Conservation (phyloP, 1,140 invertebrate genomes). For the Platyscapa corneri region DNA sequence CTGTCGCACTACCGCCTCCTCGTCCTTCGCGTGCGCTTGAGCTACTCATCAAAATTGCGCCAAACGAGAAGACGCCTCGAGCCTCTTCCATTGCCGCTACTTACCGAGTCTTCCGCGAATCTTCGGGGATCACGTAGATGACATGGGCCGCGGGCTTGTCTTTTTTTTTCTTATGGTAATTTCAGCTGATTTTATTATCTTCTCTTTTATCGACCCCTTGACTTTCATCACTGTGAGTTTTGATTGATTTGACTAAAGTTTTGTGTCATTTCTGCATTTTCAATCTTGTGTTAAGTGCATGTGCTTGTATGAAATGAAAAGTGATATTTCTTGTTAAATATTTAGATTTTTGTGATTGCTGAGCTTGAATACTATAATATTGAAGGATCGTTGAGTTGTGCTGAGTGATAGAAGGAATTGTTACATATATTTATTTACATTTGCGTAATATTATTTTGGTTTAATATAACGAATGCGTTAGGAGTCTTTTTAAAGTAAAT, state of each 20-base stretch:
- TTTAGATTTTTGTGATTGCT: background rate
- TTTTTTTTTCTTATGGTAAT: conserved; percentile 37
- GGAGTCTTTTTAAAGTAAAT: background rate
- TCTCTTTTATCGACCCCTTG: background rate
- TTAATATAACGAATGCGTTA: background rate
- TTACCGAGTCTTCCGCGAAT: background rate
- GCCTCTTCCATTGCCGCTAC: background rate
- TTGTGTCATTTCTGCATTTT: background rate
- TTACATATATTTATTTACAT: background rate
- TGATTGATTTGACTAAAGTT: background rate
- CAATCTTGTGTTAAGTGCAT: background rate
- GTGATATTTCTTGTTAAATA: background rate
- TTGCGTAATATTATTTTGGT: background rate
- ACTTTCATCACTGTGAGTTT: too few relatives aligned
- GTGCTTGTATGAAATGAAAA: background rate
- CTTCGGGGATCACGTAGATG: background rate
- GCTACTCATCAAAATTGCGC: background rate
- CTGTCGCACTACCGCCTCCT: background rate
- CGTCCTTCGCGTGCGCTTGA: background rate
- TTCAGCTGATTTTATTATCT: background rate
- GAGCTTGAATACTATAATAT: too few relatives aligned
- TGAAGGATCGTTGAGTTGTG: too few relatives aligned
- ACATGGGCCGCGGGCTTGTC: conserved; percentile 16
- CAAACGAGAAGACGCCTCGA: background rate
- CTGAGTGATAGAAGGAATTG: background rate